These are phyloP conservation scores for Anastrepha obliqua DNA, from an alignment of 1,140 invertebrate species.

Conservation along the genomic window DNA sequence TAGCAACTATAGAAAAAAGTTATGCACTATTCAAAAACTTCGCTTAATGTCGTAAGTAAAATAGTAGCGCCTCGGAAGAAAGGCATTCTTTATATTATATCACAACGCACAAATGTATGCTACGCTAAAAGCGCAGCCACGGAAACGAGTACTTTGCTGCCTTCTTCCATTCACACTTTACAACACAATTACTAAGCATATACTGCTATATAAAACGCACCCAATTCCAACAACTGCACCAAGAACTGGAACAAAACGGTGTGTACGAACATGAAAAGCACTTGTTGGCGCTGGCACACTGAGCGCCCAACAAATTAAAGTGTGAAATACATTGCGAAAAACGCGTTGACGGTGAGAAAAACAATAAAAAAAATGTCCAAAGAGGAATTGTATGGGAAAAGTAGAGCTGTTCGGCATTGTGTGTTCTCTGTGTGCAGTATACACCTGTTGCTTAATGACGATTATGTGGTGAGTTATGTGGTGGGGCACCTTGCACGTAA, in stretches of 20 bases:
- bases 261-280: background rate
- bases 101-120: constrained; percentile 3
- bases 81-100: background rate
- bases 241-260: background rate
- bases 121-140: constrained; percentile 3
- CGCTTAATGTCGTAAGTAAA: no score
- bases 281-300: background rate
- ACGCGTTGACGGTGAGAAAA: background rate
- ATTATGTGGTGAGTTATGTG: constrained; percentile 7
- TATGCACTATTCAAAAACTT: no score
- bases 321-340: constrained; percentile 11
- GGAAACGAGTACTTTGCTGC: background rate
- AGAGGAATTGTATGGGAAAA: constrained; percentile 13
- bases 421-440: background rate
- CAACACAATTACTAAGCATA: background rate
- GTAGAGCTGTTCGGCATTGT: constrained; percentile 8
- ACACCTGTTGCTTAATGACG: constrained; percentile 45
- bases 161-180: background rate
- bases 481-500: no score
- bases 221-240: background rate
- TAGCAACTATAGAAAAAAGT: no score
- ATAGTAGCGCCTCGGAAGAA: background rate
- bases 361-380: background rate
- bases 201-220: background rate
- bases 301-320: background rate